Evolutionary conservation across 1,140 invertebrate genomes (phyloP).

Genomic region (Lamellibrachia luymesi): DNA sequence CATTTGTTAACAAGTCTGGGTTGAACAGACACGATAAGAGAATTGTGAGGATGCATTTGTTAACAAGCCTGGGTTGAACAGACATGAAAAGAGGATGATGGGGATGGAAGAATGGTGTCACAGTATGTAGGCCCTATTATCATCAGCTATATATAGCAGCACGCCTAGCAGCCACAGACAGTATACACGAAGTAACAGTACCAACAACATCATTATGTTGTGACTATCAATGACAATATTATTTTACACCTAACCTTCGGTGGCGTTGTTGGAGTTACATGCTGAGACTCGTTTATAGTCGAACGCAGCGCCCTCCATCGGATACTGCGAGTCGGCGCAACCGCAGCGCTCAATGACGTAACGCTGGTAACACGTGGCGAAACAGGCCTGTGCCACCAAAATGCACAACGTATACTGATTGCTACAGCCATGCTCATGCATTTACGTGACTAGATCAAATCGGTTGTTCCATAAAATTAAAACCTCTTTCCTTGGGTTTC

Average conservation of each 20-base stretch:
- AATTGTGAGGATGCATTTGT: no score
- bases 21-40: no score
- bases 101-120: no score
- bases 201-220: not conserved
- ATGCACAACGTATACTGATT: not conserved
- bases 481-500: not conserved
- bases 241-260: not conserved
- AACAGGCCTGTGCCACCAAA: slow-evolving; percentile 14
- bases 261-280: slow-evolving; percentile 1
- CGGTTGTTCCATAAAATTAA: not conserved
- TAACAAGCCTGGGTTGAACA: no score
- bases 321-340: slow-evolving; percentile 22
- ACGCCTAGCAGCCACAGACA: no score
- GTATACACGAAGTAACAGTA: no score
- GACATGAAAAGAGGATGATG: no score
- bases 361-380: slow-evolving; percentile 22
- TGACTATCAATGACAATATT: not conserved
- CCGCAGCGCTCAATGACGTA: slow-evolving; percentile 21
- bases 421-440: not conserved
- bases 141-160: no score
- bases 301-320: slow-evolving; percentile 13
- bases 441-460: not conserved
- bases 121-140: no score
- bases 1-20: no score
- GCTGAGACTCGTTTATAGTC: not conserved